Conservation (phyloP, 2,888 invertebrate species). For the Watsonalla binaria region DNA sequence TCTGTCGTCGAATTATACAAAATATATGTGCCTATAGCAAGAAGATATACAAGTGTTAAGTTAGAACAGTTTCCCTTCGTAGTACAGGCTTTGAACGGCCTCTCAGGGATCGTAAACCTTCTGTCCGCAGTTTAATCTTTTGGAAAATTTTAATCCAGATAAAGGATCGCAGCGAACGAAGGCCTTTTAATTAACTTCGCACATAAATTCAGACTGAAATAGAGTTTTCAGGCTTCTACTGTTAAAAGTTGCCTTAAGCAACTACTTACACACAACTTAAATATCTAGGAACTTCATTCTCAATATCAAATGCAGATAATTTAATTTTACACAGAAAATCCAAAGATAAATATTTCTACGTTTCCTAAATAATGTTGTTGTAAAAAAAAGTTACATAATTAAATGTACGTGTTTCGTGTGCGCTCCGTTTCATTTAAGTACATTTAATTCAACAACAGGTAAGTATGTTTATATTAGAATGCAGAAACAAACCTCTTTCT, state of each 20-base stretch:
- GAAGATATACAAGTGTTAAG: slow-evolving; percentile 11
- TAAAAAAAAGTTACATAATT: no score
- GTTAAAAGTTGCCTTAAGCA: neutral
- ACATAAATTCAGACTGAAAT: slow-evolving; percentile 27
- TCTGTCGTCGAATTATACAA: no score
- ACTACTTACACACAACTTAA: neutral
- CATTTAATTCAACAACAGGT: no score
- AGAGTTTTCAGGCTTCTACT: slow-evolving; percentile 6
- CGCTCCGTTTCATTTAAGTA: no score
- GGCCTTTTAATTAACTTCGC: slow-evolving; percentile 41
- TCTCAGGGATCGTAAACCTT: slow-evolving; percentile 48
- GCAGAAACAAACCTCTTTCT: no score
- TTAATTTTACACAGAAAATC: no score
- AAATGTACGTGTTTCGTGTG: no score
- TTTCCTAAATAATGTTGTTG: no score
- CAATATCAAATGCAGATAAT: no score
- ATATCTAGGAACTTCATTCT: neutral
- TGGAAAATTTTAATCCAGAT: slow-evolving; percentile 50
- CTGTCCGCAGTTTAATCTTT: slow-evolving; percentile 52
- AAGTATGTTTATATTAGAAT: no score
- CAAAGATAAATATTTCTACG: no score
- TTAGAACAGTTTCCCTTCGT: slow-evolving; percentile 15
- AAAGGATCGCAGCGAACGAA: slow-evolving; percentile 33
- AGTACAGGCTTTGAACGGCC: slow-evolving; percentile 38
- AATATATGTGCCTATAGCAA: no score